Evolutionary conservation across 2,113 vertebrate genomes (phyloP).

Genomic region (Burhinus bistriatus): DNA sequence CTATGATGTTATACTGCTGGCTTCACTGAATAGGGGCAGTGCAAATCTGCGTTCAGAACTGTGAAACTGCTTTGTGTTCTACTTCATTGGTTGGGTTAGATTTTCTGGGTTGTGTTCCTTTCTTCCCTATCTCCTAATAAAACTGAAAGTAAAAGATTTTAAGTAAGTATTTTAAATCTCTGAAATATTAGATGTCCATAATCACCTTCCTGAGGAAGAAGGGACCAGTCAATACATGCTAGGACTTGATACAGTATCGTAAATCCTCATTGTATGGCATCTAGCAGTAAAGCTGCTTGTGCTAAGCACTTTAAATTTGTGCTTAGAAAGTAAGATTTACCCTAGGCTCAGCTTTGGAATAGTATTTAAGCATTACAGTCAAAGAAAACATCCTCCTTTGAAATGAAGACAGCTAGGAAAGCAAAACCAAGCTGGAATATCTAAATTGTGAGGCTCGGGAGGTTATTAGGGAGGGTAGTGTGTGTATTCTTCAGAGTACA

Average conservation of each 20-base stretch:
- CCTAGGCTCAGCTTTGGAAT: conserved; percentile 1
- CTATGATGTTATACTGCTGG: neutral
- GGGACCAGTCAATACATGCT: neutral
- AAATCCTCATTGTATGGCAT: neutral
- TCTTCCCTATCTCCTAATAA: neutral
- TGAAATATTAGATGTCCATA: neutral
- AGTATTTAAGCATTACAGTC: neutral
- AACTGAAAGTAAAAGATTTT: neutral
- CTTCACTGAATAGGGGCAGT: neutral
- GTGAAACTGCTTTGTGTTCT: neutral
- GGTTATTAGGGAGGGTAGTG: neutral
- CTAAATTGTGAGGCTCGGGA: neutral
- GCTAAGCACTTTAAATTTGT: neutral
- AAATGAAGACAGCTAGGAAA: neutral
- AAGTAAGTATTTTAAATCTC: neutral
- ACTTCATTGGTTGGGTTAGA: neutral
- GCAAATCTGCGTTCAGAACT: neutral
- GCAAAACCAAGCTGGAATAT: neutral
- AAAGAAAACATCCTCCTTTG: conserved; percentile 16
- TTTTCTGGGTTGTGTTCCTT: neutral
- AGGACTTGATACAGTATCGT: neutral
- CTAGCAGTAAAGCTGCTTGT: neutral
- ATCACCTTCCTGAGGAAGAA: neutral
- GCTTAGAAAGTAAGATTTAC: neutral
- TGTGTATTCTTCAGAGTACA: neutral